Evolutionary conservation across 2,797 vertebrate genomes (phyloP).

Genomic region (Lates japonicus): DNA sequence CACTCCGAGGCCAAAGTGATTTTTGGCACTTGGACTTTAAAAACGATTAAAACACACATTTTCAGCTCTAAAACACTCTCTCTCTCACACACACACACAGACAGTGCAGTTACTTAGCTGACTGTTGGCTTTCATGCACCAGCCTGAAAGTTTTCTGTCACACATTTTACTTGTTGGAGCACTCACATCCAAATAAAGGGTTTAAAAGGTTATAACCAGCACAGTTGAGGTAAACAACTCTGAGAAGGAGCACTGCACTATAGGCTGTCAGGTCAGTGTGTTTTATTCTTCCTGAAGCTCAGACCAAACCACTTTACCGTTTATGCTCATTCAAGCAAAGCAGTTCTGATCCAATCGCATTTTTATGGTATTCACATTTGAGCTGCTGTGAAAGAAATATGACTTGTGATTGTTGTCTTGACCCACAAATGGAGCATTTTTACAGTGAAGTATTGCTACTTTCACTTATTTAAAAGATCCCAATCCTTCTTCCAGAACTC

Average conservation of each 20-base stretch:
- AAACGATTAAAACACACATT: conserved; percentile 31
- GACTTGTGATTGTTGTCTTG: too few species aligned
- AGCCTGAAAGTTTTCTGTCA: conserved; percentile 11
- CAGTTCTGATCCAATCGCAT: too few species aligned
- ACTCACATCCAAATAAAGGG: neutral
- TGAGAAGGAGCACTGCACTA: neutral
- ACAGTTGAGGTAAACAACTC: neutral
- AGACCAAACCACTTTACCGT: too few species aligned
- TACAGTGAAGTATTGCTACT: neutral
- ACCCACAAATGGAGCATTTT: neutral
- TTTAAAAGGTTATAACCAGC: conserved; percentile 6
- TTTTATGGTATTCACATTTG: too few species aligned
- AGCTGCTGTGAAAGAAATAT: too few species aligned
- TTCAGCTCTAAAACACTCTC: neutral
- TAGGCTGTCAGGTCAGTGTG: neutral
- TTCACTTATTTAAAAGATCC: too few species aligned
- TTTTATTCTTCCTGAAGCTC: neutral
- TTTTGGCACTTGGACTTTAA: conserved; percentile 7
- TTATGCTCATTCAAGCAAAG: too few species aligned
- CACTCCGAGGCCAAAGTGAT: conserved; percentile 11
- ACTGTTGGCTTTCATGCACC: conserved; percentile 4
- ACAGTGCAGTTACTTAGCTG: neutral
- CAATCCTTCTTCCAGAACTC: neutral
- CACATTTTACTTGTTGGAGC: neutral
- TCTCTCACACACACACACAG: neutral